These are phyloP conservation scores for Pseudomyrmex sp. DNA, from an alignment of 1,140 invertebrate species.

Conservation along the genomic window DNA sequence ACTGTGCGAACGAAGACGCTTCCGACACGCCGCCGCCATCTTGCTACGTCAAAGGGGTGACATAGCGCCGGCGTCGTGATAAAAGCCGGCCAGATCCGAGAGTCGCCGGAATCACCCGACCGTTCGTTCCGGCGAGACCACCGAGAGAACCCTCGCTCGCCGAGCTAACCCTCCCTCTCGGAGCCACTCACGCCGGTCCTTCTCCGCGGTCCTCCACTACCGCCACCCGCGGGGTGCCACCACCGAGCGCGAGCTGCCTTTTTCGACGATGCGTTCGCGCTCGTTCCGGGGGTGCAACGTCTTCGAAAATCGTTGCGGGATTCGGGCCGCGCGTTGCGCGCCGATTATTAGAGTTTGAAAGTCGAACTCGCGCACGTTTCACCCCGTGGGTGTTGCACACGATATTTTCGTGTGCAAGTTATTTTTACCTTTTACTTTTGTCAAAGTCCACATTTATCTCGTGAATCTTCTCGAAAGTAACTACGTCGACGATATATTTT, in stretches of 20 bases:
- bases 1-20: constrained; percentile 83
- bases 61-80: constrained; percentile 66
- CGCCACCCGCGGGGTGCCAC: background rate
- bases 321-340: background rate
- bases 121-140: constrained; percentile 48
- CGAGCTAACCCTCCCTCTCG: constrained; percentile 17
- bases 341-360: background rate
- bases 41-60: constrained; percentile 78
- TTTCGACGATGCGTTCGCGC: constrained; percentile 16
- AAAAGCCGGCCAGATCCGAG: constrained; percentile 61
- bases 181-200: constrained; percentile 59
- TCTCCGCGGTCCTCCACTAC: constrained; percentile 58
- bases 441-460: background rate
- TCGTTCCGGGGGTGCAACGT: constrained; percentile 41
- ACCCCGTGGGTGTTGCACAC: background rate
- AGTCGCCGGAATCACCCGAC: constrained; percentile 57
- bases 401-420: background rate
- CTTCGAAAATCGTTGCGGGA: constrained; percentile 42
- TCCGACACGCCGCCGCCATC: constrained; percentile 84
- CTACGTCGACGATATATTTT: background rate
- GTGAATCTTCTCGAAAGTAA: background rate
- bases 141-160: constrained; percentile 36
- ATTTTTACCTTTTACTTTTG: background rate
- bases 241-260: constrained; percentile 7
- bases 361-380: background rate